These are phyloP conservation scores for Pterostichus niger DNA, from an alignment of 2,888 invertebrate species.

Conservation along the genomic window DNA sequence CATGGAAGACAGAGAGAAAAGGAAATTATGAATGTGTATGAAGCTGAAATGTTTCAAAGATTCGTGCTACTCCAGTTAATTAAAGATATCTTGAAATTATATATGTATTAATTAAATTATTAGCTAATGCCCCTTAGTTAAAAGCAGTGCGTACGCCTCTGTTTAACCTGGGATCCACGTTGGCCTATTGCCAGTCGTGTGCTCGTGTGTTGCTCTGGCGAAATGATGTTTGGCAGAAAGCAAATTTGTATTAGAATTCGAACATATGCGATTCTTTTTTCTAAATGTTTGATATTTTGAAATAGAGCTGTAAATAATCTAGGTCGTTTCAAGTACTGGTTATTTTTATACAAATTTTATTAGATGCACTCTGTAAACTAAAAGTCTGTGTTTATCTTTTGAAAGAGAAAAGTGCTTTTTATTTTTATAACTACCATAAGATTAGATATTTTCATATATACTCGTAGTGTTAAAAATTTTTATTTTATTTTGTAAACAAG, in stretches of 20 bases:
- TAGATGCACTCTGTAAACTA: background rate
- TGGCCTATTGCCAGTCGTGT: slow-evolving; percentile 13
- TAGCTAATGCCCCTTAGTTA: background rate
- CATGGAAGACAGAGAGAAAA: no score
- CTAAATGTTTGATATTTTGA: slow-evolving; percentile 21
- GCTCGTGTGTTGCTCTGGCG: background rate
- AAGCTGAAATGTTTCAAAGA: no score
- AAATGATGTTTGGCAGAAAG: slow-evolving; percentile 35
- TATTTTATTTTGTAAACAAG: background rate
- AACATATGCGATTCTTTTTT: slow-evolving; percentile 33
- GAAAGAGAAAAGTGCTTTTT: no score
- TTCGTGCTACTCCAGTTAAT: no score
- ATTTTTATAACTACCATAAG: no score
- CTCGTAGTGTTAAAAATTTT: no score
- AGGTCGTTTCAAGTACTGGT: background rate
- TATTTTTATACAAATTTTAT: slow-evolving; percentile 26
- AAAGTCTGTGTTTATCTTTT: background rate
- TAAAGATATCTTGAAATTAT: no score
- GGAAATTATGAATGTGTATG: no score
- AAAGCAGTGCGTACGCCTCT: background rate
- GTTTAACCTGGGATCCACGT: slow-evolving; percentile 23
- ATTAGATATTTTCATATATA: no score
- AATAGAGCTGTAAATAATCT: slow-evolving; percentile 17
- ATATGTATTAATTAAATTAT: no score
- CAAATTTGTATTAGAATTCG: slow-evolving; percentile 30